These are phyloP conservation scores for Dicrostonyx torquatus DNA, from an alignment of 2,797 vertebrate genomes.

Conservation along the genomic window DNA sequence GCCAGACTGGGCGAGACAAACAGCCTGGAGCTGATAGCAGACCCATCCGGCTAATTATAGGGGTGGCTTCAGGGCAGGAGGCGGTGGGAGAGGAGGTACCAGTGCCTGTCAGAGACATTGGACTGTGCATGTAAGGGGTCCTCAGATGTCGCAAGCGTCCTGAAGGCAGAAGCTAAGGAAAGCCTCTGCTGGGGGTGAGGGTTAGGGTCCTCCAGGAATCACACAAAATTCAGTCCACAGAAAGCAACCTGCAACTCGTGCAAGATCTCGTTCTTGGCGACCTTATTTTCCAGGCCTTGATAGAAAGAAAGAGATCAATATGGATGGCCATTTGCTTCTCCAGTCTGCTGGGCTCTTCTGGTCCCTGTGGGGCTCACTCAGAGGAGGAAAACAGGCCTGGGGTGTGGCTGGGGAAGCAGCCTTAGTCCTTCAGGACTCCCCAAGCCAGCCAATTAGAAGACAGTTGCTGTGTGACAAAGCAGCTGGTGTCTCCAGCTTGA, in stretches of 20 bases:
- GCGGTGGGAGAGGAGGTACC: background rate
- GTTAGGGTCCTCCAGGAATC: background rate
- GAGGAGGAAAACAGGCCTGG: background rate
- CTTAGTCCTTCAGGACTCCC: background rate
- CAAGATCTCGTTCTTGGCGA: rapidly evolving
- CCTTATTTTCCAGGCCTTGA: background rate
- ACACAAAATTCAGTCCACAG: background rate
- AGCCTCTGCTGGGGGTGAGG: background rate
- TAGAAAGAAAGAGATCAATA: background rate
- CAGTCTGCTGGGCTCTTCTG: background rate
- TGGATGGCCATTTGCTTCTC: background rate
- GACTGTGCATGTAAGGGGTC: background rate
- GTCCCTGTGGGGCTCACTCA: background rate
- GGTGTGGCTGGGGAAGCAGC: too few relatives aligned
- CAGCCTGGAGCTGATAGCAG: background rate
- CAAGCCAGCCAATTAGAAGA: background rate
- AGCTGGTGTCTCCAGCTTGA: background rate
- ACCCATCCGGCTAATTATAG: background rate
- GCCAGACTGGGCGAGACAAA: background rate
- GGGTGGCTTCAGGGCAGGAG: constrained; percentile 52
- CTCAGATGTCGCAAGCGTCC: rapidly evolving
- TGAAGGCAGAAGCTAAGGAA: background rate
- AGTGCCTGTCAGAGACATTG: constrained; percentile 5
- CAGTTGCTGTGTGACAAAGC: background rate
- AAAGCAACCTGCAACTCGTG: rapidly evolving